Base-by-base conservation (phyloP, 2,113 vertebrate genomes). In the Eretmochelys imbricata region DNA sequence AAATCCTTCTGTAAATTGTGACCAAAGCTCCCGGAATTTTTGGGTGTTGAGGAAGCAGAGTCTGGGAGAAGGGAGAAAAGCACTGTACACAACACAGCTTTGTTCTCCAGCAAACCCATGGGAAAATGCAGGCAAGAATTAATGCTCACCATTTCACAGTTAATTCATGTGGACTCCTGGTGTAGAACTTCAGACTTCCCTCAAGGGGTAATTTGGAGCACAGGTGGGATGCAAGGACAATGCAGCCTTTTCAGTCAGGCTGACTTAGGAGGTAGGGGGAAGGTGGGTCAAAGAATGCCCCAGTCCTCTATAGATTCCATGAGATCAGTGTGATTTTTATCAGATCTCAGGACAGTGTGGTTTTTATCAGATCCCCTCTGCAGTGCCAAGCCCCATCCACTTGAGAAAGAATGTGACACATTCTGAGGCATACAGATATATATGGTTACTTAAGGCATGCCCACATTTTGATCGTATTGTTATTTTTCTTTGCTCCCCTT, bases 331-430 rank as follows among this genome's bases (percentile, higher is more conserved):
- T 80, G 88, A 78, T 80, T 95, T 62, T 94, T 62, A 69, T 94
- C 90, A 59, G 38, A 42, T 38, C 9, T 85, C 38, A 4, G 0
- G 0, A 75, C 0, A 90, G 76, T 0, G 1, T 80, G 88, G 72
- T 80, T 95, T 62, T 94, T 62, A 69, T 94, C 90, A 59, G 38
- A 42, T 38, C 9, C 17, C 31, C 14, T n/a, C 65, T 69, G 35
- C 35, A n/a, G 35, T 93, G 84, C 87, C 86, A 90, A 11, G 46
- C 13, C 24, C 72, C 72, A 76, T 87, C 80, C 88, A 87, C 51
- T 57, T 53, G 79, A 90, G 88, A n/a, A n/a, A 90, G 93, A 31
- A 48, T 8, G 50, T 46, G 85, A 51, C 76, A 94, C 69, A 81
- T 62, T 62, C 29, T 62, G 59, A 35, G 59, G 59, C 59, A 62